Evolutionary conservation across 1,140 invertebrate species (phyloP).

Genomic region (Hyles euphorbiae): DNA sequence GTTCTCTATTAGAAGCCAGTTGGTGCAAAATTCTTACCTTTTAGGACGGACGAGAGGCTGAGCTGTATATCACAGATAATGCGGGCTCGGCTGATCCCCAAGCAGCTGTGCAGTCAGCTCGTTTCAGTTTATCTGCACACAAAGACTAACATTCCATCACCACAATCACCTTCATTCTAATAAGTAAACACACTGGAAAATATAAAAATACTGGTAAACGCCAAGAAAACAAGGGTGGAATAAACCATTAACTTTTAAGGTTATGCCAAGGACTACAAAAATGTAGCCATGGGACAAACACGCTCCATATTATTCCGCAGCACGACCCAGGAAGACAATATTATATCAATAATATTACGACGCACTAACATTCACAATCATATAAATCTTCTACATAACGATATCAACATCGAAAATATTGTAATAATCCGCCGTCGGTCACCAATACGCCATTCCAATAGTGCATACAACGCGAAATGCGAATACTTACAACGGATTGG

Average conservation of each 20-base stretch:
- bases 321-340: background rate
- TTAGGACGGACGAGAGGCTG: constrained; percentile 77
- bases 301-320: background rate
- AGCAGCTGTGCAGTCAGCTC: constrained; percentile 71
- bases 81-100: constrained; percentile 70
- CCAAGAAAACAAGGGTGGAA: too few relatives aligned
- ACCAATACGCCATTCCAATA: constrained; percentile 9
- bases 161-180: constrained; percentile 7
- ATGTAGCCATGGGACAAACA: background rate
- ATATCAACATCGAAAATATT: constrained; percentile 6
- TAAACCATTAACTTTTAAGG: constrained; percentile 45
- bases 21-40: constrained; percentile 44
- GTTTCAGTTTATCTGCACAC: constrained; percentile 61
- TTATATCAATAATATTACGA: constrained; percentile 5
- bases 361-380: constrained; percentile 2
- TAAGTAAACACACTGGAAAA: background rate
- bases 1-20: constrained; percentile 1
- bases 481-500: background rate
- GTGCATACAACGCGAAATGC: background rate
- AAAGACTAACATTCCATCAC: constrained; percentile 26
- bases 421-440: constrained; percentile 2
- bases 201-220: too few relatives aligned
- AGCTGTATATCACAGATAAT: constrained; percentile 86
- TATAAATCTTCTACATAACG: background rate
- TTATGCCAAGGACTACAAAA: constrained; percentile 53